A percentile compares a stretch with the other conserved stretches of the same genome.
Evolutionary conservation across 2,888 invertebrate genomes (phyloP).

Genomic region (Thysanoteuthis rhombus): DNA sequence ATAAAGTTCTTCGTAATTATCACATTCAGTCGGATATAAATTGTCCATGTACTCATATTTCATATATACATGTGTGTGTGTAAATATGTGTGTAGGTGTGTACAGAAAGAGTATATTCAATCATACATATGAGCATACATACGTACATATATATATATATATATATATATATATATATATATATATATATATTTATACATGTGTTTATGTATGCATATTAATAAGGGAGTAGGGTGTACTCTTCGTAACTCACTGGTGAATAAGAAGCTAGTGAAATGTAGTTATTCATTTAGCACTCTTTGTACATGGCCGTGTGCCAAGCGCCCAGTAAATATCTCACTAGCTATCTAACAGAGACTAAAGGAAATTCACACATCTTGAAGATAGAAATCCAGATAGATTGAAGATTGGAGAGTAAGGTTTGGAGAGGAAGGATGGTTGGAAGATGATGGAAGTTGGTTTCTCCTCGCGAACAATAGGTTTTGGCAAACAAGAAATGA

Average conservation of each 20-base stretch:
- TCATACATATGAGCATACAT: too few relatives aligned
- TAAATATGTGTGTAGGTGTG: too few relatives aligned
- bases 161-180: too few relatives aligned
- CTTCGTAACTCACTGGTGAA: too few relatives aligned
- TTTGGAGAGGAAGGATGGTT: neutral
- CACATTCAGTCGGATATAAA: too few relatives aligned
- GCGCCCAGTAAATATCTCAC: neutral
- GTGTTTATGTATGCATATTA: too few relatives aligned
- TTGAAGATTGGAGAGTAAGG: neutral
- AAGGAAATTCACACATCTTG: neutral
- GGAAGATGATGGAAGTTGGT: neutral
- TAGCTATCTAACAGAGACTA: neutral
- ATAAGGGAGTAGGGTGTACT: too few relatives aligned
- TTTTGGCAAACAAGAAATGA: neutral
- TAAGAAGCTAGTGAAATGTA: neutral
- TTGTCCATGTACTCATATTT: too few relatives aligned
- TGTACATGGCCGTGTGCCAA: neutral
- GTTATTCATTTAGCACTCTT: neutral
- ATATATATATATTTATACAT: too few relatives aligned
- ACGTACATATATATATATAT: too few relatives aligned
- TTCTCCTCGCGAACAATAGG: neutral
- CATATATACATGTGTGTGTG: neutral
- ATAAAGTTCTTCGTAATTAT: too few relatives aligned
- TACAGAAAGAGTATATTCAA: too few relatives aligned
- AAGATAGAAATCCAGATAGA: neutral